A percentile compares a stretch with the other conserved stretches of the same genome.
phyloP scores from a whole-genome alignment of 2,888 invertebrate species.

The Chrysotoxum bicinctum region DNA sequence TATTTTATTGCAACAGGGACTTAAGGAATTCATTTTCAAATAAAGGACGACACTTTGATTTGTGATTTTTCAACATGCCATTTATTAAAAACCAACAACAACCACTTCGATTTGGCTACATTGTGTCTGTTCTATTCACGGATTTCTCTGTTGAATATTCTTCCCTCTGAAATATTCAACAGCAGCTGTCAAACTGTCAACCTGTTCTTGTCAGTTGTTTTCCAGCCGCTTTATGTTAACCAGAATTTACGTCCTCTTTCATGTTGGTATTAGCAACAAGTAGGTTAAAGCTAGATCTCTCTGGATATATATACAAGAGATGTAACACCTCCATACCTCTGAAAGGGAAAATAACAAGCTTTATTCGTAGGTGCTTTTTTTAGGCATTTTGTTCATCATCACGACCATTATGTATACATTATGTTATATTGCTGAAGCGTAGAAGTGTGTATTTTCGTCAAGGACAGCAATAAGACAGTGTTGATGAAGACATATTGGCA shows the following conservation, averaged over 20 bases:
- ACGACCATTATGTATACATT: background rate
- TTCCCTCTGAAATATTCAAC: conserved; percentile 1
- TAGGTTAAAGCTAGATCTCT: background rate
- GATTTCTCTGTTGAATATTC: conserved; percentile 5
- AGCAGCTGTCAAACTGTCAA: conserved; percentile 20
- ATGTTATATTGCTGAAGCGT: background rate
- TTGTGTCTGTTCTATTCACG: background rate
- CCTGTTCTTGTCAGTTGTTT: conserved; percentile 23
- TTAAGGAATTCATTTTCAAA: conserved; percentile 12
- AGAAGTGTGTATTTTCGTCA: background rate
- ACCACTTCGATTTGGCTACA: background rate
- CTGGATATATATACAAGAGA: background rate
- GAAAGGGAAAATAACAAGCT: background rate
- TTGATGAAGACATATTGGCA: conserved; percentile 49
- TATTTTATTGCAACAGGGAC: background rate
- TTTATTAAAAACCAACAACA: background rate
- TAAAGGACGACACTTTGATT: conserved; percentile 6
- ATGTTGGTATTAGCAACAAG: conserved; percentile 21
- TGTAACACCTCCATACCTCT: background rate
- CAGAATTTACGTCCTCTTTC: conserved; percentile 16
- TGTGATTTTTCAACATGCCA: background rate
- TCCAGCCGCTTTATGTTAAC: conserved; percentile 20
- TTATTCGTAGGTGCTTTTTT: background rate
- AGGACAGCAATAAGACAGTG: conserved; percentile 17
- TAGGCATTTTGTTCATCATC: background rate